Conservation (phyloP, 2,113 vertebrate genomes). For the Nothoprocta perdicaria region DNA sequence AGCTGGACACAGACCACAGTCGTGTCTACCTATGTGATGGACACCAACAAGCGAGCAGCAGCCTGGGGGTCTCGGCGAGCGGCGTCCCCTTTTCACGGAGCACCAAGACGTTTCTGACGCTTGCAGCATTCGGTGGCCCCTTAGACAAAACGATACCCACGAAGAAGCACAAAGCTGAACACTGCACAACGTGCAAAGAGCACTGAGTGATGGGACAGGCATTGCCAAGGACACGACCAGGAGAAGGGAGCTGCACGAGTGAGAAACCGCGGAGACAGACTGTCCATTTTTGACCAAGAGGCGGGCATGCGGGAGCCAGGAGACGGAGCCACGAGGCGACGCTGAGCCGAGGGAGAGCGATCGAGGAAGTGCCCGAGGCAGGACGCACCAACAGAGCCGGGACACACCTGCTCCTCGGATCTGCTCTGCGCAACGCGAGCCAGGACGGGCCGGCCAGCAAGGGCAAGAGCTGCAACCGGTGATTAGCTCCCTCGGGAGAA, state of each 20-base stretch:
- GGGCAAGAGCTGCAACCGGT: not conserved
- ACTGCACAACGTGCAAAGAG: not conserved
- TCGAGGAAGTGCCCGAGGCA: not conserved
- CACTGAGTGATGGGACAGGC: not conserved
- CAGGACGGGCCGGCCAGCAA: not conserved
- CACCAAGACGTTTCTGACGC: not conserved
- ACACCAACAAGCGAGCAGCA: accelerated
- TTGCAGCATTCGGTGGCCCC: accelerated
- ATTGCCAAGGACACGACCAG: not conserved
- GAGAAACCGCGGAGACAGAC: not conserved
- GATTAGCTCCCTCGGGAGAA: accelerated
- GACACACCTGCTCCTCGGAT: not conserved
- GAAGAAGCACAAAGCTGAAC: accelerated
- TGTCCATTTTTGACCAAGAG: not conserved
- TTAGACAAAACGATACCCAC: accelerated
- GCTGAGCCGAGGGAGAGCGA: not conserved
- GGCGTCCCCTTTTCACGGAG: accelerated
- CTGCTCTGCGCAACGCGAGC: not conserved
- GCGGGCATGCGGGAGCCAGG: not conserved
- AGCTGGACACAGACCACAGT: not conserved
- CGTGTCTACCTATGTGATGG: not conserved
- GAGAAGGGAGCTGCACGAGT: not conserved
- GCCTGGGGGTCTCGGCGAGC: not conserved
- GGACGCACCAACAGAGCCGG: accelerated
- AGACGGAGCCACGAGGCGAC: accelerated